A percentile compares a stretch with the other conserved stretches of the same genome.
Evolutionary conservation across 1,140 invertebrate genomes (phyloP).

Genomic region (Rhagoletis zephyria): DNA sequence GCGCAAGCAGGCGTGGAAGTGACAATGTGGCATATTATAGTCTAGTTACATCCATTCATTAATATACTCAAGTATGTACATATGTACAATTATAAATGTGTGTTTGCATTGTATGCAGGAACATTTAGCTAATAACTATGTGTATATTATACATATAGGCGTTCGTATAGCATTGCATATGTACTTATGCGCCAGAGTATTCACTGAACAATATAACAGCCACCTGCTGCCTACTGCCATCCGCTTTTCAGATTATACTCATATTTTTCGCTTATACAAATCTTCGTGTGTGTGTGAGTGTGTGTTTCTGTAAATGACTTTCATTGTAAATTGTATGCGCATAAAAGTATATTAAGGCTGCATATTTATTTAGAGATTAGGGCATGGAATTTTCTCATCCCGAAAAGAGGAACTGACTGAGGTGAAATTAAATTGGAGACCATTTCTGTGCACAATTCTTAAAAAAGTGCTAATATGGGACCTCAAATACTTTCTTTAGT

Average conservation of each 20-base stretch:
- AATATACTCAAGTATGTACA: neutral
- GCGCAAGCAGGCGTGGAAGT: slow-evolving; percentile 9
- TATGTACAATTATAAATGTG: neutral
- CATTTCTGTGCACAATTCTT: no score
- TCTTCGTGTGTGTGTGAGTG: neutral
- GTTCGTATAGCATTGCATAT: neutral
- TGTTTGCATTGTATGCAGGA: neutral
- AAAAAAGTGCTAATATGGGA: no score
- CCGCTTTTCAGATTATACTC: neutral
- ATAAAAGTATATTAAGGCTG: neutral
- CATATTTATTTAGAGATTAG: no score
- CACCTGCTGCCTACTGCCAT: neutral
- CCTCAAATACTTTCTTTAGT: no score
- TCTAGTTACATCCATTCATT: slow-evolving; percentile 17
- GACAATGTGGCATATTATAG: neutral
- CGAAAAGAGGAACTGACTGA: no score
- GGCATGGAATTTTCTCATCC: no score
- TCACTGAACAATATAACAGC: neutral
- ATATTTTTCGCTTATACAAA: neutral
- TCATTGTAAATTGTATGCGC: neutral
- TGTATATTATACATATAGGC: no score
- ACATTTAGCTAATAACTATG: no score
- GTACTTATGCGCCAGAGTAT: neutral
- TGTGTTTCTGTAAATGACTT: neutral
- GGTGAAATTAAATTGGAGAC: no score